Conservation (phyloP, 2,888 invertebrate species). For the Lysandra coridon region DNA sequence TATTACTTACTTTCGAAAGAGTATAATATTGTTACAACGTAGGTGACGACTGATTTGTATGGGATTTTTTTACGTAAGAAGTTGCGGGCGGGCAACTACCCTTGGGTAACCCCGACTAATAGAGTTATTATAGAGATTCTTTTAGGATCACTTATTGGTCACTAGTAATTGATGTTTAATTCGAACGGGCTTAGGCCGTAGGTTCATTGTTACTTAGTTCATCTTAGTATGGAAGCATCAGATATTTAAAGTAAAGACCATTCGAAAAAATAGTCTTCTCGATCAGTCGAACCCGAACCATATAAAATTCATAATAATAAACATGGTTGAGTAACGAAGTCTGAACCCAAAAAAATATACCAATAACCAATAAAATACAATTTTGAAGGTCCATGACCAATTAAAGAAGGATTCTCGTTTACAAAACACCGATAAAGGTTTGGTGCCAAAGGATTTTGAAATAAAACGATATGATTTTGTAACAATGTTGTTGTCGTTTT, state of each 20-base stretch:
- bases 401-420: conserved; percentile 4
- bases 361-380: neutral
- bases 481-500: conserved; percentile 10
- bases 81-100: neutral
- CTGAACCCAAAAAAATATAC: neutral
- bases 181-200: no score
- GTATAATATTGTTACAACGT: no score
- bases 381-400: neutral
- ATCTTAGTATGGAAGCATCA: neutral
- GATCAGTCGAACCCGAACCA: neutral
- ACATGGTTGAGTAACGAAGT: neutral
- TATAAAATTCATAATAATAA: neutral
- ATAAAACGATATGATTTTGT: conserved; percentile 5
- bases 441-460: conserved; percentile 14
- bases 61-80: neutral
- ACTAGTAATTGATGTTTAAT: no score
- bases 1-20: no score
- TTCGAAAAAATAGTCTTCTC: neutral
- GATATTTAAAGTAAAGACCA: neutral
- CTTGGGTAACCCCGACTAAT: neutral
- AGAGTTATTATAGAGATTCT: neutral
- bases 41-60: no score
- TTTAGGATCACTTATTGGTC: neutral
- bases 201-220: neutral
- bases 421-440: neutral